Evolutionary conservation across 2,113 vertebrate species (phyloP), one percentile per base, ranked within the genome.

Genomic region (Vulpes ferrilata): DNA sequence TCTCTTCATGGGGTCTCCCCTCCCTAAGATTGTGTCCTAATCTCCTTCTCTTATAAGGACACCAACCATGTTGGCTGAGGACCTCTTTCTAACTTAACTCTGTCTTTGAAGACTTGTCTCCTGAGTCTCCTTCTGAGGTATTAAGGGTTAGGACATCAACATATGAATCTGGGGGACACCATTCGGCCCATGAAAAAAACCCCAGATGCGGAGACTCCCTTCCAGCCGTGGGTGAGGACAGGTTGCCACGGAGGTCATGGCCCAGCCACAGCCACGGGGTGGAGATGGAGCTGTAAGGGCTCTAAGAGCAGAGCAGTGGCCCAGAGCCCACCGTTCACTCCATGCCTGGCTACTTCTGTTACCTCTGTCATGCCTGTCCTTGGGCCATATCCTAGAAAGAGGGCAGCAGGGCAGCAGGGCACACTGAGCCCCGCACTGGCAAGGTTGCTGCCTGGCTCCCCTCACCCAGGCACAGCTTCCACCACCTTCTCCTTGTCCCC

Each of bases 401-500:
- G 38, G 4, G 30, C 6, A 1, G 25, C 15, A 53, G 17, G 30
- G 51, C 69, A 19, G 16, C 51, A 9, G 53, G 51, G 64, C 51
- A 2, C 16, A 6, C 55, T 7, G 73, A n/a, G 2, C 10, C 12
- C 92, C 11, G 59, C 25, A 4, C 27, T 1, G n/a, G 27, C 74
- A 1, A 2, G 4, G 30, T 8, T 8, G 4, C 48, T 9, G 3
- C 38, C 0, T 1, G 2, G 67, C 43, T 15, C 17, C 15, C 22
- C 5, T 76, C n/a, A 16, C 7, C 60, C n/a, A 2, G 48, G 30
- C 25, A 2, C 79, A 12, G 35, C 17, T 12, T 32, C 73, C 1
- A 0, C 30, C 43, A 1, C 35, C 12, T 25, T 5, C 48, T 81
- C 17, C 79, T 12, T 16, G 15, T 15, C 11, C 11, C 64, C 11